phyloP scores from a whole-genome alignment of 2,797 vertebrate species.

The Peromyscus attwateri region DNA sequence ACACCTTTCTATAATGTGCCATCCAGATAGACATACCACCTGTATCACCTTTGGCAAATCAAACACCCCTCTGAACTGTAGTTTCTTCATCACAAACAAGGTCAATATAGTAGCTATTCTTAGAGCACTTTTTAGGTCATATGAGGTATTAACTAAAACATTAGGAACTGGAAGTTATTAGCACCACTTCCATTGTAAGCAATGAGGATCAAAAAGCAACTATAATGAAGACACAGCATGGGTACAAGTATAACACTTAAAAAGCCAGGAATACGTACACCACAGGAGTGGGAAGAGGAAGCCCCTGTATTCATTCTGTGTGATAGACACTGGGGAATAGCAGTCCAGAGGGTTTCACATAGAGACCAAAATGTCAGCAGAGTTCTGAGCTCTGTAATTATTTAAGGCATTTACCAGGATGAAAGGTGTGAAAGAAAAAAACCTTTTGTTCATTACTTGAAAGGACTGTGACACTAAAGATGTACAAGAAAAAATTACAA shows the following conservation, averaged over 20 bases:
- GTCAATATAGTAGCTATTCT: neutral
- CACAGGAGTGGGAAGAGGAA: neutral
- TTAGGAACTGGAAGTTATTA: neutral
- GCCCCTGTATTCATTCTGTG: neutral
- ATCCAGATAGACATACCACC: neutral
- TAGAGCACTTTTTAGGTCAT: neutral
- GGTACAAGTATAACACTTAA: neutral
- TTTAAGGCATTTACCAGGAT: neutral
- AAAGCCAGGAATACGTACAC: neutral
- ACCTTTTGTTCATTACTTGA: neutral
- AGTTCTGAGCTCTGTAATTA: neutral
- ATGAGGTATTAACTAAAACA: neutral
- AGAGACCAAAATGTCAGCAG: neutral
- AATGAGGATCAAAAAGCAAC: neutral
- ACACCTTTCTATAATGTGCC: neutral
- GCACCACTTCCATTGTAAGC: neutral
- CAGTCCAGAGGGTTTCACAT: neutral
- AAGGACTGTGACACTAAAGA: neutral
- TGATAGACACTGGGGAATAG: neutral
- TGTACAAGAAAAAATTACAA: neutral
- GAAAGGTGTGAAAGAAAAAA: neutral
- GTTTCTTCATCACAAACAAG: neutral
- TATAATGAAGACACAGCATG: neutral
- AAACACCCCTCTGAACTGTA: neutral
- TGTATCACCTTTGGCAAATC: neutral